Conservation (phyloP, 2,888 invertebrate genomes). For the Microdon myrmicae region DNA sequence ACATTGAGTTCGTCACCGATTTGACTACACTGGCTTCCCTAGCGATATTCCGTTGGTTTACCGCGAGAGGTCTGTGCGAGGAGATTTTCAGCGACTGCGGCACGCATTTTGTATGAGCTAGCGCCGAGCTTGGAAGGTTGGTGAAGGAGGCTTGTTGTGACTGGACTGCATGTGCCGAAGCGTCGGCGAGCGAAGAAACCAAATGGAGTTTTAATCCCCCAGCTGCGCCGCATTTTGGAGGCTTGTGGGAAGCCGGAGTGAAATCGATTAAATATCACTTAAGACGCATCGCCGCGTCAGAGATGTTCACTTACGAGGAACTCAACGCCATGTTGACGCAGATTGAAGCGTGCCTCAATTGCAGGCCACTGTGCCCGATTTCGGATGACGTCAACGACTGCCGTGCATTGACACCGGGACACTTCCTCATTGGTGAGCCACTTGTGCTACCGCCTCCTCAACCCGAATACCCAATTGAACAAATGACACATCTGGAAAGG, state of each 20-base stretch:
- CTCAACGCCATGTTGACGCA: not conserved
- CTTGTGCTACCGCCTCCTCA: not conserved
- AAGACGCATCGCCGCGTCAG: not conserved
- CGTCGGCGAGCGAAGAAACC: no score
- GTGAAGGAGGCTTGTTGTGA: no score
- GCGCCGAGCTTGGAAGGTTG: no score
- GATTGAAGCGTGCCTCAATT: slow-evolving; percentile 5
- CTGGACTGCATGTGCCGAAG: no score
- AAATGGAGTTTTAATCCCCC: slow-evolving; percentile 5
- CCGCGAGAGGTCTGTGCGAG: not conserved
- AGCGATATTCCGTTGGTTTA: not conserved
- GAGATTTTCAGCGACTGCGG: not conserved
- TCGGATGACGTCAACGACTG: not conserved
- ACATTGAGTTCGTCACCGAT: not conserved
- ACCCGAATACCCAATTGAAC: not conserved
- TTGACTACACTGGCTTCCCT: not conserved
- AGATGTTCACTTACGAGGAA: slow-evolving; percentile 3
- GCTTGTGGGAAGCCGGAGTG: slow-evolving; percentile 3
- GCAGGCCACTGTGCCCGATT: not conserved
- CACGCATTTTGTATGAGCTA: not conserved
- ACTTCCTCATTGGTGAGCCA: slow-evolving; percentile 1
- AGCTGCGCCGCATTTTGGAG: slow-evolving; percentile 2
- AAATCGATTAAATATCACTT: not conserved
- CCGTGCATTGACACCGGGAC: not conserved
- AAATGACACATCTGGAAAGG: not conserved